A percentile compares a stretch with the other conserved stretches of the same genome.
phyloP scores from a whole-genome alignment of 2,113 vertebrate genomes.

The Mirza zaza region DNA sequence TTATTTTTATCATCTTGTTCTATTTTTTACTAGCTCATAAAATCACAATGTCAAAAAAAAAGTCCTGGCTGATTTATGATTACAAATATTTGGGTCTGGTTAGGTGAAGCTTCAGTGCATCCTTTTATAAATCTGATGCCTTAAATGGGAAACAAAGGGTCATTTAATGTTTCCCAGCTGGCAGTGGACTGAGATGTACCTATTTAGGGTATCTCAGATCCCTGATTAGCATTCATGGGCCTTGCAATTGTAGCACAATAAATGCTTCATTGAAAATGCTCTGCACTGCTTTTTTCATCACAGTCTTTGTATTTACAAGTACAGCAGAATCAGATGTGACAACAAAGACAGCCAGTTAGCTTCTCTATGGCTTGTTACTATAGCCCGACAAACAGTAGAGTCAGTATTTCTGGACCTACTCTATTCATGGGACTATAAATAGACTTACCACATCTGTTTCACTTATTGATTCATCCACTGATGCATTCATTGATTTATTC shows the following conservation, averaged over 20 bases:
- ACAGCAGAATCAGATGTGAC: not conserved
- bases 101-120: not conserved
- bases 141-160: not conserved
- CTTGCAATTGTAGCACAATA: not conserved
- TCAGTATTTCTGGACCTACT: not conserved
- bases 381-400: not conserved
- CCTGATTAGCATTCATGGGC: conserved; percentile 20
- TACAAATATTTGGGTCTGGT: not conserved
- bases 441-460: conserved; percentile 43
- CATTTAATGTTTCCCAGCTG: not conserved
- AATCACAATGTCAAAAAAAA: not conserved
- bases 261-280: not conserved
- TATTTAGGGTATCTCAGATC: conserved; percentile 33
- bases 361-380: not conserved
- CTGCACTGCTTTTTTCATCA: conserved; percentile 1
- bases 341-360: not conserved
- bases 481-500: not conserved
- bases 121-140: not conserved
- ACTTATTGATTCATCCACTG: not conserved
- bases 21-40: conserved; percentile 20
- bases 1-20: not conserved
- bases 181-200: not conserved
- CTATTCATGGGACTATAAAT: conserved; percentile 17
- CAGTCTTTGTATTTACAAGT: not conserved
- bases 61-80: not conserved